Conservation (phyloP, 92 coral and sea anemone species). For the Muricea muricata region DNA sequence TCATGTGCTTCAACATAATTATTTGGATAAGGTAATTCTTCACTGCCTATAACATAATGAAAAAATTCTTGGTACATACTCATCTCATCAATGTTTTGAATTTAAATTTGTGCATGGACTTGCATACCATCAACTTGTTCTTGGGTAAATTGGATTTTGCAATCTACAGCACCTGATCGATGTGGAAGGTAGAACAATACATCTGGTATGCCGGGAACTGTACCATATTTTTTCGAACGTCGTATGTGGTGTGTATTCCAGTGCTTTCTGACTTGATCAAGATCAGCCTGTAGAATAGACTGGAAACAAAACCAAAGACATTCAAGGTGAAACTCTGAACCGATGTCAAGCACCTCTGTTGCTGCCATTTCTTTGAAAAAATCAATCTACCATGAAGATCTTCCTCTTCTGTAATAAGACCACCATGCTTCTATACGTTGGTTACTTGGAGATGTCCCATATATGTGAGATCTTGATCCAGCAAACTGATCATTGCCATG, state of each 20-base stretch:
- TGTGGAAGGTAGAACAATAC: neutral
- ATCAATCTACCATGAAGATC: slow-evolving; percentile 67
- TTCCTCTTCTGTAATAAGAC: slow-evolving; percentile 54
- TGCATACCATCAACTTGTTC: neutral
- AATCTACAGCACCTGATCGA: slow-evolving; percentile 11
- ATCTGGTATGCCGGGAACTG: slow-evolving; percentile 56
- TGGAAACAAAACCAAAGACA: slow-evolving; percentile 68
- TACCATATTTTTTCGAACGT: slow-evolving; percentile 55
- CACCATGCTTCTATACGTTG: slow-evolving; percentile 69
- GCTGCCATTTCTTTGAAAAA: slow-evolving; percentile 62
- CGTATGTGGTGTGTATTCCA: slow-evolving; percentile 69
- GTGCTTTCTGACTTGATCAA: slow-evolving; percentile 57
- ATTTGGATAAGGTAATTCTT: slow-evolving; percentile 42
- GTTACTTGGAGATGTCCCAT: slow-evolving; percentile 61
- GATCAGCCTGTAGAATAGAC: slow-evolving; percentile 52
- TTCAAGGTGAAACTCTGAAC: slow-evolving; percentile 23
- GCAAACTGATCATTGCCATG: slow-evolving; percentile 64
- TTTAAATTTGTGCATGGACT: slow-evolving; percentile 19
- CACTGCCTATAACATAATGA: slow-evolving; percentile 49
- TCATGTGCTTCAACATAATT: slow-evolving; percentile 43
- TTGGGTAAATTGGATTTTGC: neutral
- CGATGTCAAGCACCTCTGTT: slow-evolving; percentile 8
- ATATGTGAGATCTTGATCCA: slow-evolving; percentile 49
- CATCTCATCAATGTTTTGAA: neutral
- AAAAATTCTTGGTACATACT: slow-evolving; percentile 43